Base-by-base conservation (phyloP, 2,797 vertebrate genomes). In the Halcyon leucocephala region DNA sequence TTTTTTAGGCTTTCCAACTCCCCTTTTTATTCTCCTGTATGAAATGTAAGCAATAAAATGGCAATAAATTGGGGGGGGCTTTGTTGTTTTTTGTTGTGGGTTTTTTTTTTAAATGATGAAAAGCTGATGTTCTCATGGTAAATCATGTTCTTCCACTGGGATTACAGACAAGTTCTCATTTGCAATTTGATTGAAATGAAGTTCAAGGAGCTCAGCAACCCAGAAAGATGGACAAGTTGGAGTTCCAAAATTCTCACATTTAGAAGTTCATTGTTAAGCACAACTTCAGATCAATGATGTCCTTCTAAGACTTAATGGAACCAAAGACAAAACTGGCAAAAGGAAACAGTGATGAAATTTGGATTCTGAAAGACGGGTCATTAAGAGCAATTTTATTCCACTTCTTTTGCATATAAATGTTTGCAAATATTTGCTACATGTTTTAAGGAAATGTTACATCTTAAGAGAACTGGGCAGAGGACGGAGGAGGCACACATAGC, bases 401-500 rank as follows among this genome's bases (percentile, higher is more conserved):
- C 33, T 80, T 72, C 44, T 10, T 11, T 52, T 49, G 39, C 66
- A 21, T 71, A 52, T 71, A 92, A 71, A 16, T 44, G 65, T 4
- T 5, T 28, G 18, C 46, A 65, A 42, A 28, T 90, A 24, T 84
- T 79, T 62, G 22, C 55, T 26, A 35, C 44, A 17, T 58, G 21
- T 72, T 84, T 74, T 80, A 77, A 87, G 26, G 49, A 66, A 73
- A n/a, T 51, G 76, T 19, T 80, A 17, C 91, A 37, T 87, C 55
- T 77, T 80, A 55, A 55, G 33, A 77, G 39, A 92, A 62, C 19
- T 9, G 11, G 42, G 29, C 28, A 90, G 29, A 41, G 2, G 19
- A 74, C 25, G 80, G 51, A 55, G 1, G 5, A 76, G 37, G 52
- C 19, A 55, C n/a, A 85, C 0, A 1, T 0, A 79, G 22, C 6